A percentile compares a stretch with the other conserved stretches of the same genome.
These are phyloP conservation scores for Laothoe populi DNA, from an alignment of 2,888 invertebrate species.

Conservation along the genomic window DNA sequence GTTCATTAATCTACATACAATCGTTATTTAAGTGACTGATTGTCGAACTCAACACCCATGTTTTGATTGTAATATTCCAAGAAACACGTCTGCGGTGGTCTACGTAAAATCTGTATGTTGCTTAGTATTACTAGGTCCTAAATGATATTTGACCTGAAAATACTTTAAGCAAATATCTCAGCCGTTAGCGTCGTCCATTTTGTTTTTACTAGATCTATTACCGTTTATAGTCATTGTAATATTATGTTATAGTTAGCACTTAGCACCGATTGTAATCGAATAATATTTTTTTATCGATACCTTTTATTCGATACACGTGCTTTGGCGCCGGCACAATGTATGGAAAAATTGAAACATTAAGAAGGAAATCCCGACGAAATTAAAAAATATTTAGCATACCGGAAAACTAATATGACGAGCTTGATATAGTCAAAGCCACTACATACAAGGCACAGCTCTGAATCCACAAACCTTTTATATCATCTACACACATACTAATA, in stretches of 20 bases:
- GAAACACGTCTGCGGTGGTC: background rate
- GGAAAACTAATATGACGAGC: background rate
- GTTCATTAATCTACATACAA: background rate
- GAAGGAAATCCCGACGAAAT: background rate
- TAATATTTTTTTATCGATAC: background rate
- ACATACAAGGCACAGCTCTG: too few relatives aligned
- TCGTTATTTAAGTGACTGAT: background rate
- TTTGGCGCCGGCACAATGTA: background rate
- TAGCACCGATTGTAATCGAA: background rate
- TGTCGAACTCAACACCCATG: background rate
- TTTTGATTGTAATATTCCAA: background rate
- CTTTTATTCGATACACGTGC: background rate
- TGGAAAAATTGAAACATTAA: conserved; percentile 6
- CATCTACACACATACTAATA: too few relatives aligned
- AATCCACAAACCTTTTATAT: too few relatives aligned
- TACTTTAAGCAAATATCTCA: background rate
- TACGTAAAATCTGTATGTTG: background rate
- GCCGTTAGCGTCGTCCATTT: background rate
- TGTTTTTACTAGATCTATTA: background rate
- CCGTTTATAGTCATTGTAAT: background rate
- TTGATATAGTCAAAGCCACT: too few relatives aligned
- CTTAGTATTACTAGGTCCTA: background rate
- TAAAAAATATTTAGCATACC: background rate
- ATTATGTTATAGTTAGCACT: background rate
- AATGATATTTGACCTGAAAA: background rate